A percentile compares a stretch with the other conserved stretches of the same genome.
Conservation (phyloP, 2,797 vertebrate species). For the Ptychadena robeensis region DNA sequence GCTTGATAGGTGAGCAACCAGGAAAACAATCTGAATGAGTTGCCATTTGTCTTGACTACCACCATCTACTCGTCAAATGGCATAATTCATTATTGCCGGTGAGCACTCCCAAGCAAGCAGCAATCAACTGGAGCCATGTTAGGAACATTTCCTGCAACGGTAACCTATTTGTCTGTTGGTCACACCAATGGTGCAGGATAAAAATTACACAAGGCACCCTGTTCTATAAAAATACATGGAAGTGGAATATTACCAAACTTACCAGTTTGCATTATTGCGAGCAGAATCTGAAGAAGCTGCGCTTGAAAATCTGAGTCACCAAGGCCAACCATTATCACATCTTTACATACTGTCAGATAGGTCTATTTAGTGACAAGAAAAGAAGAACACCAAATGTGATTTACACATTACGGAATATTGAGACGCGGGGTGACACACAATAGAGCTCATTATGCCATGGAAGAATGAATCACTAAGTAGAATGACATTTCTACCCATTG, state of each 20-base stretch:
- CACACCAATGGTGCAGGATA: not conserved
- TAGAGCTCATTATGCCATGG: not conserved
- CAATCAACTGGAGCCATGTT: not conserved
- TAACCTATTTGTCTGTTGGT: too few species aligned
- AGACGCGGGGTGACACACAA: not conserved
- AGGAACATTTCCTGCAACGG: too few species aligned
- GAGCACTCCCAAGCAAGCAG: too few species aligned
- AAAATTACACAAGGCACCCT: too few species aligned
- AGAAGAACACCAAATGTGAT: not conserved
- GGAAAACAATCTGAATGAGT: too few species aligned
- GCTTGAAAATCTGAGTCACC: conserved; percentile 79
- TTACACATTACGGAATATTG: not conserved
- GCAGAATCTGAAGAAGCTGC: conserved; percentile 79
- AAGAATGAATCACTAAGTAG: not conserved
- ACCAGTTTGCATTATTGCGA: conserved; percentile 82
- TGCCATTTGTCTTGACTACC: too few species aligned
- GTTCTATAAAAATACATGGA: not conserved
- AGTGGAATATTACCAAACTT: conserved; percentile 7
- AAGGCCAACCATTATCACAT: conserved; percentile 85
- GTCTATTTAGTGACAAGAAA: conserved; percentile 70
- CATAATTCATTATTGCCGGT: too few species aligned
- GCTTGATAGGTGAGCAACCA: too few species aligned
- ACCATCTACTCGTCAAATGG: too few species aligned
- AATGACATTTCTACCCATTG: not conserved
- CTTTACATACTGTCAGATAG: conserved; percentile 83